Base-by-base conservation (phyloP, 2,888 invertebrate genomes). In the Drosophila algonquin region DNA sequence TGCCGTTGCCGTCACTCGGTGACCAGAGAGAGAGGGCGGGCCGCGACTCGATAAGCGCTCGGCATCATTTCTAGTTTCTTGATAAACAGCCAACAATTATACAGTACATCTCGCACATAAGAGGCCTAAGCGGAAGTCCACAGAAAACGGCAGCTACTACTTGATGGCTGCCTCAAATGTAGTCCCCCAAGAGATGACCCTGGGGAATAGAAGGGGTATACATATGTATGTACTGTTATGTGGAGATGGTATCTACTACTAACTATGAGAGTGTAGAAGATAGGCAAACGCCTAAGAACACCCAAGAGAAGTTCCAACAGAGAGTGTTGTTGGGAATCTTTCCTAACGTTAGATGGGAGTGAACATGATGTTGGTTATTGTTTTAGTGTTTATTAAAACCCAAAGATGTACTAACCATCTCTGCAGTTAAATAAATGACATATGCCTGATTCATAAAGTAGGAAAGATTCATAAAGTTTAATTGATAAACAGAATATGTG, bases 41-140 rank as follows among this genome's bases (percentile, higher is more conserved):
- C 35, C 30, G 60, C 46, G 14, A 10, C 7, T 61, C 27, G 84
- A 81, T 86, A 83, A 81, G 79, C 40, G 40, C 68, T 56, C 58
- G 81, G 63, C 81, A 83, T 71, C 73, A 69, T 80, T 83, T 57
- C 48, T 73, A 65, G 63, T 60, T 54, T 55, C 12, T 32, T 50
- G 69, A 83, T 77, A 83, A 76, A 71, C 9, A 7, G 3, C 6
- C 16, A 52, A 48, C 14, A 46, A 55, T 65, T 59, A 16, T 32
- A 30, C 50, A 50, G 40, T 7, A n/a, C 40, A 40, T 40, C 40
- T 6, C 7, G 14, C 2, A n/a, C 7, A 40, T 30, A 32, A 12
- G 24, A 63, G 18, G 27, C 52, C 27, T 9, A 21, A 40, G 24
- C 64, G 64, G 64, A 64, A 64, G 65, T 40, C 16, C 40, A 48